These are phyloP conservation scores for Drosophila ironensis DNA, from an alignment of 1,140 invertebrate genomes.

Conservation along the genomic window DNA sequence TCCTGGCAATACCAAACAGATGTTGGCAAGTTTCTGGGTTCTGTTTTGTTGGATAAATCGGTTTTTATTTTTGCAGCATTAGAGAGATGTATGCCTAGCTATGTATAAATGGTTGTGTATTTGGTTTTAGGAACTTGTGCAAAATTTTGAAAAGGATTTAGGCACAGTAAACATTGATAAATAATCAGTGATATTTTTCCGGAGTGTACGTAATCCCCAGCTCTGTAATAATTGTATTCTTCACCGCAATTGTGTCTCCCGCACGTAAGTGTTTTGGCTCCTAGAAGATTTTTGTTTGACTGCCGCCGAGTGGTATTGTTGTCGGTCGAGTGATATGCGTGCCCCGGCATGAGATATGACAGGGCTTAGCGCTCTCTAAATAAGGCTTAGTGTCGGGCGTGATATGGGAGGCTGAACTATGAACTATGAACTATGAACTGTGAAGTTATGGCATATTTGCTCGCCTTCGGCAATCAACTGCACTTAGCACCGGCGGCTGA, in stretches of 20 bases:
- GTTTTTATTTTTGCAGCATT: no score
- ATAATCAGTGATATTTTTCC: no score
- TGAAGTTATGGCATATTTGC: slow-evolving; percentile 55
- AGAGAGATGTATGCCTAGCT: no score
- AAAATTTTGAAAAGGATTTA: no score
- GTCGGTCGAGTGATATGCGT: slow-evolving; percentile 42
- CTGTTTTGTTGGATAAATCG: no score
- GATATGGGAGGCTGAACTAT: background rate
- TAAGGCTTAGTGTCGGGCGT: slow-evolving; percentile 39
- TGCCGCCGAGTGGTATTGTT: slow-evolving; percentile 71
- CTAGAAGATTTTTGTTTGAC: slow-evolving; percentile 32
- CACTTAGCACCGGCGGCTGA: slow-evolving; percentile 53
- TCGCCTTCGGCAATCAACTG: slow-evolving; percentile 50
- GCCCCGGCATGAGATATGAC: slow-evolving; percentile 58
- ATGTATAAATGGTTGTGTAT: background rate
- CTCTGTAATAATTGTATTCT: no score
- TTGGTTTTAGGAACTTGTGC: no score
- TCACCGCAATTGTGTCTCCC: no score
- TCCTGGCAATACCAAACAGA: no score
- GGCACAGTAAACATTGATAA: no score
- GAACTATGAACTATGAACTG: slow-evolving; percentile 34
- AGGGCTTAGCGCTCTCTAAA: slow-evolving; percentile 38
- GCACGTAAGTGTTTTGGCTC: slow-evolving; percentile 31
- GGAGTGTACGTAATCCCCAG: no score
- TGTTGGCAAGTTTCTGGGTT: no score